Evolutionary conservation across 2,797 vertebrate genomes (phyloP).

Genomic region (Notamacropus eugenii): DNA sequence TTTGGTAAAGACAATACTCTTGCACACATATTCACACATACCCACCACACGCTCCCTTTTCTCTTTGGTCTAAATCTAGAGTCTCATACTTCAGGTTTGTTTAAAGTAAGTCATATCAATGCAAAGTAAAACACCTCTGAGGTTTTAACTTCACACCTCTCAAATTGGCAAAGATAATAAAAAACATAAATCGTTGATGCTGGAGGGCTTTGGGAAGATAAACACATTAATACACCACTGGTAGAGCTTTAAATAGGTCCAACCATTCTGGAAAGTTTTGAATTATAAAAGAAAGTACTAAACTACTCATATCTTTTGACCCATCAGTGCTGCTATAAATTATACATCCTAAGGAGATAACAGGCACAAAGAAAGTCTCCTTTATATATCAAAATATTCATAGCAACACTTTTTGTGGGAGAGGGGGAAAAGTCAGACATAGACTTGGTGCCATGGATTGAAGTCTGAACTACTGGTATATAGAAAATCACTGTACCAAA

Average conservation of each 20-base stretch:
- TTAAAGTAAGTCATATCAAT: constrained; percentile 9
- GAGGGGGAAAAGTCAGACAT: not conserved
- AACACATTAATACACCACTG: not conserved
- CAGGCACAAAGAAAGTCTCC: not conserved
- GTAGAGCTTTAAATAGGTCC: not conserved
- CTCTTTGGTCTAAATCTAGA: constrained; percentile 41
- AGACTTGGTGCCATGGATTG: not conserved
- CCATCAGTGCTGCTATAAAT: no score
- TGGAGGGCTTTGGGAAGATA: not conserved
- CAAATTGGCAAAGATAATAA: not conserved
- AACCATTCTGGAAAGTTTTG: not conserved
- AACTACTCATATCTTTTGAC: not conserved
- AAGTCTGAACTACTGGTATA: not conserved
- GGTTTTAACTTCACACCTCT: not conserved
- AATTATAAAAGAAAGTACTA: not conserved
- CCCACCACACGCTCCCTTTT: not conserved
- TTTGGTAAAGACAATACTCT: not conserved
- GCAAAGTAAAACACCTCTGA: constrained; percentile 41
- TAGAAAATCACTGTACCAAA: not conserved
- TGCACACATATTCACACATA: not conserved
- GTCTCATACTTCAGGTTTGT: constrained; percentile 36
- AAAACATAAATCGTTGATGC: not conserved
- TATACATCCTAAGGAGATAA: no score
- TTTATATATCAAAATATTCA: not conserved
- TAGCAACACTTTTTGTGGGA: not conserved